Percentiles rank a stretch among this genome's conserved stretches.
Conservation (phyloP, 1,140 invertebrate genomes). For the Apis dorsata region DNA sequence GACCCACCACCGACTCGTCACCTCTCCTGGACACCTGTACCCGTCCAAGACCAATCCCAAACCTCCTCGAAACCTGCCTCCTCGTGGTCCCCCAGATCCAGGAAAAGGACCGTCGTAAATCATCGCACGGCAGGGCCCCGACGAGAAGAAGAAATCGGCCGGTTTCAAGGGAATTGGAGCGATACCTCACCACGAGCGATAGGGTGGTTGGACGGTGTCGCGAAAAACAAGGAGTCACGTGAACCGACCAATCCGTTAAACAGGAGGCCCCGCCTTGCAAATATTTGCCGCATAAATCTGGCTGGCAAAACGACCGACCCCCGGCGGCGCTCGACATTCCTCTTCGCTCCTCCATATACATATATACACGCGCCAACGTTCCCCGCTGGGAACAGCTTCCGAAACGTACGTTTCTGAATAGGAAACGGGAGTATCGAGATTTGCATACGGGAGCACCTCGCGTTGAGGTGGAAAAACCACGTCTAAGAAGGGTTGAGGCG, state of each 20-base stretch:
- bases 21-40: neutral
- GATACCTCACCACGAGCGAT: slow-evolving; percentile 30
- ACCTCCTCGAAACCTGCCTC: too few species aligned
- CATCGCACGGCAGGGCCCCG: neutral
- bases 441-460: neutral
- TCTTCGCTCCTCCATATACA: slow-evolving; percentile 40
- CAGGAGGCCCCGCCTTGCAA: slow-evolving; percentile 62
- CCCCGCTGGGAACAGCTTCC: slow-evolving; percentile 39
- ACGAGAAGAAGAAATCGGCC: slow-evolving; percentile 23
- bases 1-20: too few species aligned
- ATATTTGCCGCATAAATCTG: slow-evolving; percentile 72
- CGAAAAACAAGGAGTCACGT: slow-evolving; percentile 49
- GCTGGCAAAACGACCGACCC: slow-evolving; percentile 47
- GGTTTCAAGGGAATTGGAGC: slow-evolving; percentile 65
- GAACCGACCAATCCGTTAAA: slow-evolving; percentile 68
- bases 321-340: slow-evolving; percentile 56
- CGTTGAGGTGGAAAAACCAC: neutral
- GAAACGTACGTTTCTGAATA: slow-evolving; percentile 52
- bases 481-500: neutral
- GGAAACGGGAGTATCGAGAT: slow-evolving; percentile 45
- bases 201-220: slow-evolving; percentile 7
- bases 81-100: too few species aligned
- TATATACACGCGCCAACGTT: neutral
- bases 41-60: too few species aligned
- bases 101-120: neutral